These are phyloP conservation scores for Capra hircus DNA, from an alignment of 2,113 vertebrate genomes.

Conservation along the genomic window DNA sequence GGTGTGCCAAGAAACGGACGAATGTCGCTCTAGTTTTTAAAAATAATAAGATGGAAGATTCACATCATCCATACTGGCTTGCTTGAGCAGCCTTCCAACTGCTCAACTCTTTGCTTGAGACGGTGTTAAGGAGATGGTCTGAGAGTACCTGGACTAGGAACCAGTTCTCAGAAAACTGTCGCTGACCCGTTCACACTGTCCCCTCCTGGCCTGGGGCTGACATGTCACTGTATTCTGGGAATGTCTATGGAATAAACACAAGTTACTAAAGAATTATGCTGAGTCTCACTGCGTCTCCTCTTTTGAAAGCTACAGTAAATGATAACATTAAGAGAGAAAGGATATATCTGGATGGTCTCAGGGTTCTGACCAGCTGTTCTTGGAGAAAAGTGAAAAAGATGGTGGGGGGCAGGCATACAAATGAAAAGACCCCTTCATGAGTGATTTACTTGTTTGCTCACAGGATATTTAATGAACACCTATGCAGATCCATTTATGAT, in stretches of 20 bases:
- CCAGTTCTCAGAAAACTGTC: neutral
- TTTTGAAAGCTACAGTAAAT: neutral
- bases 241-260: neutral
- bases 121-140: neutral
- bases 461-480: neutral
- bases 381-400: neutral
- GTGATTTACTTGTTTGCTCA: neutral
- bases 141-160: neutral
- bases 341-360: rapidly evolving
- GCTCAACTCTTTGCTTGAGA: neutral
- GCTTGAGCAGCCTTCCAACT: neutral
- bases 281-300: neutral
- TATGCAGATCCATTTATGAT: neutral
- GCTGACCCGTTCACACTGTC: rapidly evolving
- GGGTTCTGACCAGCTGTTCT: neutral
- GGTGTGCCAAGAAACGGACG: neutral
- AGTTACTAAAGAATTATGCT: neutral
- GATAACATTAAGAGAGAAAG: neutral
- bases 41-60: neutral
- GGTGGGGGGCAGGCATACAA: too few species aligned
- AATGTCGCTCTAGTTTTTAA: neutral
- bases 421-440: neutral
- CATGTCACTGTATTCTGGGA: neutral
- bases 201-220: neutral
- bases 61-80: neutral